Percentiles rank a stretch among this genome's conserved stretches.
Evolutionary conservation across 2,888 invertebrate species (phyloP).

Genomic region (Noctua comes): DNA sequence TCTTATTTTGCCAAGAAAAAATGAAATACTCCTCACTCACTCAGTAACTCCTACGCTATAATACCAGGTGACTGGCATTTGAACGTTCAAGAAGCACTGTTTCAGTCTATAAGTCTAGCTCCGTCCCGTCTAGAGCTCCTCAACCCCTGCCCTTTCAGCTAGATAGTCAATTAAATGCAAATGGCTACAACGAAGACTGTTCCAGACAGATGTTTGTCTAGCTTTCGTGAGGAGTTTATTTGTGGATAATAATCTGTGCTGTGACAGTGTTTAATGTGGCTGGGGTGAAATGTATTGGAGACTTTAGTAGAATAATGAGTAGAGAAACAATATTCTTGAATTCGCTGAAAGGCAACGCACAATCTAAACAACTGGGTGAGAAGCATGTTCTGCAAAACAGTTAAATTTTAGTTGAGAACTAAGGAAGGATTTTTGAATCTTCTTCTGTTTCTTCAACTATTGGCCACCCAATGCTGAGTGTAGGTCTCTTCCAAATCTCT

Average conservation of each 20-base stretch:
- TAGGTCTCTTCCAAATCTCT: too few relatives aligned
- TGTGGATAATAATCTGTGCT: neutral
- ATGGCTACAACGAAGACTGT: conserved; percentile 27
- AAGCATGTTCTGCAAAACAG: neutral
- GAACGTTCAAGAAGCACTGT: neutral
- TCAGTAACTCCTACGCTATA: neutral
- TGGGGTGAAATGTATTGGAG: neutral
- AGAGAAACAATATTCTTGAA: neutral
- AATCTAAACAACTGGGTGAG: neutral
- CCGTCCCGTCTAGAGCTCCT: neutral
- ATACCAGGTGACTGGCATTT: conserved; percentile 8
- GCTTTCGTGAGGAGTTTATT: conserved; percentile 14
- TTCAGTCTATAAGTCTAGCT: neutral
- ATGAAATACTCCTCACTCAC: too few relatives aligned
- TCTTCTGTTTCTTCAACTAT: too few relatives aligned
- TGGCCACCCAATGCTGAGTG: too few relatives aligned
- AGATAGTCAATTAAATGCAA: conserved; percentile 53
- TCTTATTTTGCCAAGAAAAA: neutral
- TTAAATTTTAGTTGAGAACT: neutral
- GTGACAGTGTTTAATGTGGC: conserved; percentile 5
- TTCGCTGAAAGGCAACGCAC: neutral
- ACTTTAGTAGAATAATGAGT: neutral
- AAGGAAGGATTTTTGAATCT: neutral
- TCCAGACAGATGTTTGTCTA: conserved; percentile 30
- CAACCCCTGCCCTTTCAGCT: conserved; percentile 4